Base-by-base conservation (phyloP, 1,140 invertebrate genomes). In the Manduca sexta region DNA sequence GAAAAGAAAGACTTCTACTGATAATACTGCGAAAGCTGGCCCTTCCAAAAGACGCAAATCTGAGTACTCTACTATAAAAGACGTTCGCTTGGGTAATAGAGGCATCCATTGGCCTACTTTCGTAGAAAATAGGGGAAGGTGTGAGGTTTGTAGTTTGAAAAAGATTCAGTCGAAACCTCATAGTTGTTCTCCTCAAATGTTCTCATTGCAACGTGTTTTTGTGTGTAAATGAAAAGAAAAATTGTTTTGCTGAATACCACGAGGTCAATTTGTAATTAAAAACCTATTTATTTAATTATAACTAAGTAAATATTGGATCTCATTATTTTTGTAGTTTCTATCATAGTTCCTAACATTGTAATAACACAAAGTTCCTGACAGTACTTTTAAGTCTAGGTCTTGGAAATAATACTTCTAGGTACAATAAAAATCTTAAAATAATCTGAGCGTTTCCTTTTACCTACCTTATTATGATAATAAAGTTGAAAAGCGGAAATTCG, bases 171-270 rank as follows among this genome's bases (percentile, higher is more conserved):
- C 21, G 7, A 21, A 63, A 51, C 75, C 73, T 59, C 56, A 70
- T n/a, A n/a, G n/a, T n/a, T n/a, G n/a, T n/a, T n/a, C n/a, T n/a
- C 50, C 60, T 43, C 46, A 67, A 67, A 49, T 78, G 72, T 64
- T 65, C 53, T 21, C 57, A 60, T 43, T 76, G 69, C 58, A 64
- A 68, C 35, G 54, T 74, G 47, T 75, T 73, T 67, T 62, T 72
- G 38, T 72, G 69, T 59, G 50, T 60, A 39, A 72, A 69, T 63
- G 58, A 70, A 56, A 72, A 69, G 60, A 77, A 73, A 68, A 69
- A 75, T 63, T 69, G 66, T 62, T 75, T 75, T 58, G 37, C 44
- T 45, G 67, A 69, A 63, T 74, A 62, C 38, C 69, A 73, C 49
- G 53, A 73, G 56, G 48, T 60, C 13, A 57, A 55, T 52, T 16